Conservation (phyloP, 1,140 invertebrate species). For the Anoplolepis gracilipes region DNA sequence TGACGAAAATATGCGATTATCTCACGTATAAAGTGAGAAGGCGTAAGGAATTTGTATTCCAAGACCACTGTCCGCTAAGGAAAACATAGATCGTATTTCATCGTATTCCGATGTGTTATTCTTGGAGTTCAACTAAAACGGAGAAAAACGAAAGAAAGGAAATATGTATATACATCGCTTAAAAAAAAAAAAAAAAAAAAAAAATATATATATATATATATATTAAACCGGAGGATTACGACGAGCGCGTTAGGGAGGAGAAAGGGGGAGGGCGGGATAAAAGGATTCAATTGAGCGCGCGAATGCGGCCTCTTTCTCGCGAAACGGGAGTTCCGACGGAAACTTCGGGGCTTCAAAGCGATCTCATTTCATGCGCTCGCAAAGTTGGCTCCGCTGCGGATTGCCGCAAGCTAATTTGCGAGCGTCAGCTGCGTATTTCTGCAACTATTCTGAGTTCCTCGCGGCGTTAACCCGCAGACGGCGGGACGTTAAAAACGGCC, state of each 20-base stretch:
- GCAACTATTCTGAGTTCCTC: slow-evolving; percentile 71
- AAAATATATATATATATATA: background rate
- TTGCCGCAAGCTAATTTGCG: slow-evolving; percentile 73
- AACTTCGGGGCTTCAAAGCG: slow-evolving; percentile 57
- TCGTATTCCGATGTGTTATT: slow-evolving; percentile 19
- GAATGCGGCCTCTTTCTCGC: slow-evolving; percentile 62
- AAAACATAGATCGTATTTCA: background rate
- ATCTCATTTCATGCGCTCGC: slow-evolving; percentile 56
- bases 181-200: background rate
- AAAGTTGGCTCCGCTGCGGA: slow-evolving; percentile 67
- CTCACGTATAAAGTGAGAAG: background rate
- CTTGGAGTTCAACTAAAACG: background rate
- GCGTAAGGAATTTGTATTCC: slow-evolving; percentile 16
- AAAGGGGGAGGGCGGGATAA: slow-evolving; percentile 9
- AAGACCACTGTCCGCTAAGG: background rate
- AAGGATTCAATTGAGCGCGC: slow-evolving; percentile 57
- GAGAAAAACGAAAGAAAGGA: background rate
- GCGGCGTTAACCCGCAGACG: slow-evolving; percentile 56
- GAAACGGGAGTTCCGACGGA: slow-evolving; percentile 24
- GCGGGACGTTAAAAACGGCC: slow-evolving; percentile 56
- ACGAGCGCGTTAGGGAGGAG: background rate
- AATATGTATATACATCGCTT: background rate
- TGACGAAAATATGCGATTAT: background rate
- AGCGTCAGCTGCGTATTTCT: slow-evolving; percentile 72
- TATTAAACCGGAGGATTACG: slow-evolving; percentile 11